phyloP scores from a whole-genome alignment of 2,113 vertebrate genomes.

The Spea bombifrons region DNA sequence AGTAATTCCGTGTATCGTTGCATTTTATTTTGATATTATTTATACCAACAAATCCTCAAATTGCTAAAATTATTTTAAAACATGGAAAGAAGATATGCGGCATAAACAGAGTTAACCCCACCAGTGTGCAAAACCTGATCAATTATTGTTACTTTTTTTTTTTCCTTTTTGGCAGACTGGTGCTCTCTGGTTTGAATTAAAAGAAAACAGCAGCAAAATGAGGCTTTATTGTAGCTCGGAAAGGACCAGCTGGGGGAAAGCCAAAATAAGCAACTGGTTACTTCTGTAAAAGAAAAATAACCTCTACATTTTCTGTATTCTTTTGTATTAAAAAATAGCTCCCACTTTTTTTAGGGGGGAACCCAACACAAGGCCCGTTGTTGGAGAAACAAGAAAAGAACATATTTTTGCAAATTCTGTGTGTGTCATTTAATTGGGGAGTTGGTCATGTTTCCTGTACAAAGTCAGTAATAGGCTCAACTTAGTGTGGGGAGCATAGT shows the following conservation, averaged over 20 bases:
- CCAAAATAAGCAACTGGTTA: conserved; percentile 57
- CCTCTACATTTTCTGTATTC: conserved; percentile 36
- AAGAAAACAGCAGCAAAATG: conserved; percentile 59
- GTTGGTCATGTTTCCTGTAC: conserved; percentile 35
- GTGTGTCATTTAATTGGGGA: conserved; percentile 23
- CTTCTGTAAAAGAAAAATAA: conserved; percentile 45
- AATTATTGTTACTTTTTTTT: conserved; percentile 19
- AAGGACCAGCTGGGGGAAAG: conserved; percentile 50
- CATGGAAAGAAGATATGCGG: too few species aligned
- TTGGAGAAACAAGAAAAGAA: background rate
- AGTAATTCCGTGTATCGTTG: too few species aligned
- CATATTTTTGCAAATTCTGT: conserved; percentile 13
- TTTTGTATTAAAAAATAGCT: conserved; percentile 15
- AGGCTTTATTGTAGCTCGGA: conserved; percentile 53
- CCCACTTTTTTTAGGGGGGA: too few species aligned
- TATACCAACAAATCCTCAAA: too few species aligned
- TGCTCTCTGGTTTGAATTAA: conserved; percentile 72
- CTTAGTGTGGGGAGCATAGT: too few species aligned
- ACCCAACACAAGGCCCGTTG: conserved; percentile 18
- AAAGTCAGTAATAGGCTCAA: too few species aligned
- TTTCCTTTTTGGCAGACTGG: conserved; percentile 36
- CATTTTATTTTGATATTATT: too few species aligned
- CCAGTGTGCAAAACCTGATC: conserved; percentile 10
- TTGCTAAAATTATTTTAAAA: too few species aligned
- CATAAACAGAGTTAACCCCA: conserved; percentile 22